These are phyloP conservation scores for Pygoscelis adeliae DNA, from an alignment of 2,113 vertebrate species.

Conservation along the genomic window DNA sequence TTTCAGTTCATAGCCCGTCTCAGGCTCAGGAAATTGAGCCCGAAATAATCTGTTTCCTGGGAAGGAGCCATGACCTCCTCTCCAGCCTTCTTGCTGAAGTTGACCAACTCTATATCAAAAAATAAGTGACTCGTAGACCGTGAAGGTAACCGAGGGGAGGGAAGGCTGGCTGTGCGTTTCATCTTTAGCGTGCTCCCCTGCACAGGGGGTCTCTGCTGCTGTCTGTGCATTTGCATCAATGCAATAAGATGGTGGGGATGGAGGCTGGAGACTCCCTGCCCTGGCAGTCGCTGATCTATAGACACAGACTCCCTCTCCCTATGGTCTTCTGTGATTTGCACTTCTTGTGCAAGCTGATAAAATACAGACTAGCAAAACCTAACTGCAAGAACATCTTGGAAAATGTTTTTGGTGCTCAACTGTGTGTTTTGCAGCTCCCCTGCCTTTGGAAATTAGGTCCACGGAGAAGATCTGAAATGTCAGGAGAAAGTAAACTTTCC, in stretches of 20 bases:
- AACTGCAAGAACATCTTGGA: neutral
- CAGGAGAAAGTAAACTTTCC: neutral
- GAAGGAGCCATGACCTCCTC: neutral
- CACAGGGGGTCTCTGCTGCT: neutral
- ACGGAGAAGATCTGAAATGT: neutral
- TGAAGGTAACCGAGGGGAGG: neutral
- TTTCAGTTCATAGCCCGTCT: neutral
- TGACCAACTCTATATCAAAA: neutral
- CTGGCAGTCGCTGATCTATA: neutral
- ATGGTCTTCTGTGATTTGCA: neutral
- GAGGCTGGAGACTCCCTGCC: neutral
- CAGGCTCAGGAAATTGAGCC: neutral
- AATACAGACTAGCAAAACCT: neutral
- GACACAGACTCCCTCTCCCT: neutral
- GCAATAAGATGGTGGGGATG: neutral
- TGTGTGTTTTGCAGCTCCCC: neutral
- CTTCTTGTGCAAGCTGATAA: neutral
- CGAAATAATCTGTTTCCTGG: neutral
- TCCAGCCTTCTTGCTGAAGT: neutral
- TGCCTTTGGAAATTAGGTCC: neutral
- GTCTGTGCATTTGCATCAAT: neutral
- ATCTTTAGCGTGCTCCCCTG: neutral
- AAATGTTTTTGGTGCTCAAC: neutral
- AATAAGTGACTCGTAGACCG: neutral
- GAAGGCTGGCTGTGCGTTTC: neutral